Evolutionary conservation across 1,140 invertebrate species (phyloP).

Genomic region (Chionoecetes opilio): DNA sequence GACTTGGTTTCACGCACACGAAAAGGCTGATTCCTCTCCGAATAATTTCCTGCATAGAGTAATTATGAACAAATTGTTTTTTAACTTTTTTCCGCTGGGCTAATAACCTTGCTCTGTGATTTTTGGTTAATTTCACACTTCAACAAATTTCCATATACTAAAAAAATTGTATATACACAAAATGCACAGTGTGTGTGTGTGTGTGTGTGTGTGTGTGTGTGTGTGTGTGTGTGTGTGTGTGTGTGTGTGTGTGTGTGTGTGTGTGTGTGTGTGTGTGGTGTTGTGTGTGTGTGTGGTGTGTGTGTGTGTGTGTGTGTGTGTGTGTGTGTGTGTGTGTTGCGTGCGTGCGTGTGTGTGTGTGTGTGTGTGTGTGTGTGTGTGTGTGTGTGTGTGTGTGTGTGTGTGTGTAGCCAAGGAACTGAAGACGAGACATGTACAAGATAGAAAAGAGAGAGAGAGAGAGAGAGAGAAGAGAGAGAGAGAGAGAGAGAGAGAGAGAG

Average conservation of each 20-base stretch:
- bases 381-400: no score
- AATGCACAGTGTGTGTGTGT: neutral
- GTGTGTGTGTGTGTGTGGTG: constrained; percentile 41
- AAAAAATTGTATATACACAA: constrained; percentile 23
- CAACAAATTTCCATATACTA: constrained; percentile 32
- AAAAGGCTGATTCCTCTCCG: constrained; percentile 55
- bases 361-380: no score
- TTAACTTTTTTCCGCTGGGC: neutral
- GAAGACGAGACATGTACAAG: no score
- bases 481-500: neutral
- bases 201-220: neutral
- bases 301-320: neutral
- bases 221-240: constrained; percentile 33
- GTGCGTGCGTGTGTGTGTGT: no score
- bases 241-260: constrained; percentile 48
- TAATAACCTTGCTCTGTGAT: constrained; percentile 29
- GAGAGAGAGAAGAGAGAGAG: no score
- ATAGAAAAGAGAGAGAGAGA: no score
- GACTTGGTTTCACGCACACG: constrained; percentile 55
- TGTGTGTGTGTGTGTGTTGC: no score
- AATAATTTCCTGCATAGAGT: constrained; percentile 21
- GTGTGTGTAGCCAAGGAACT: no score
- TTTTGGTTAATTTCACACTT: constrained; percentile 31
- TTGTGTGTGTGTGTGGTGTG: neutral
- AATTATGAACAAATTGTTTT: constrained; percentile 46